Conservation (phyloP, 2,888 invertebrate species). For the Cenopis cana region DNA sequence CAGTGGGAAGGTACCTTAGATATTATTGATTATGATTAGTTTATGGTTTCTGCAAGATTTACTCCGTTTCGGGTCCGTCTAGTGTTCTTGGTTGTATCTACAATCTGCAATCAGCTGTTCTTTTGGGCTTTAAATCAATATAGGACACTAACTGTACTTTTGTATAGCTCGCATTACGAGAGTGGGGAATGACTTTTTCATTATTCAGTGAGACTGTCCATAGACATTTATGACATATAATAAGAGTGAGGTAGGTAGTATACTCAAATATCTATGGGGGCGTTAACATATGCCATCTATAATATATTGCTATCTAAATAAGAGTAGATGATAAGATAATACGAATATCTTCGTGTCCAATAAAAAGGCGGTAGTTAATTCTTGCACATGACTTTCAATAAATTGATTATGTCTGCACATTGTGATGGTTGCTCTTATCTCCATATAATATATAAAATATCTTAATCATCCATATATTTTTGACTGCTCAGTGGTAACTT, state of each 20-base stretch:
- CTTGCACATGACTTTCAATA: too few species aligned
- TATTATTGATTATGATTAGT: constrained; percentile 14
- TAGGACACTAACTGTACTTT: constrained; percentile 8
- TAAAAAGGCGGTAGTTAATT: too few species aligned
- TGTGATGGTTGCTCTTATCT: too few species aligned
- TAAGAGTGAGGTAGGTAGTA: too few species aligned
- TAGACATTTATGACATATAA: too few species aligned
- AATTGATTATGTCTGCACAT: too few species aligned
- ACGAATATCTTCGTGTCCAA: too few species aligned
- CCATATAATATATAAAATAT: neutral
- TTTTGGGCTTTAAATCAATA: constrained; percentile 1
- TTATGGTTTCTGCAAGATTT: constrained; percentile 20
- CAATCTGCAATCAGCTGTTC: neutral
- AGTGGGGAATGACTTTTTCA: neutral
- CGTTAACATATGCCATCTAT: too few species aligned
- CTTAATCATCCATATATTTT: neutral
- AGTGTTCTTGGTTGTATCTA: constrained; percentile 10
- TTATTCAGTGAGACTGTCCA: too few species aligned
- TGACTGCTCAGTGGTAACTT: neutral
- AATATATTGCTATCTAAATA: too few species aligned
- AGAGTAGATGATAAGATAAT: too few species aligned
- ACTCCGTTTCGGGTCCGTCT: neutral
- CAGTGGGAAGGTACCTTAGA: constrained; percentile 12
- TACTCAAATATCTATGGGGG: too few species aligned
- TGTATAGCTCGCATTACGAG: neutral